Evolutionary conservation across 2,888 invertebrate genomes (phyloP), one percentile per base, ranked within the genome.

Genomic region (Drosophila borborema): DNA sequence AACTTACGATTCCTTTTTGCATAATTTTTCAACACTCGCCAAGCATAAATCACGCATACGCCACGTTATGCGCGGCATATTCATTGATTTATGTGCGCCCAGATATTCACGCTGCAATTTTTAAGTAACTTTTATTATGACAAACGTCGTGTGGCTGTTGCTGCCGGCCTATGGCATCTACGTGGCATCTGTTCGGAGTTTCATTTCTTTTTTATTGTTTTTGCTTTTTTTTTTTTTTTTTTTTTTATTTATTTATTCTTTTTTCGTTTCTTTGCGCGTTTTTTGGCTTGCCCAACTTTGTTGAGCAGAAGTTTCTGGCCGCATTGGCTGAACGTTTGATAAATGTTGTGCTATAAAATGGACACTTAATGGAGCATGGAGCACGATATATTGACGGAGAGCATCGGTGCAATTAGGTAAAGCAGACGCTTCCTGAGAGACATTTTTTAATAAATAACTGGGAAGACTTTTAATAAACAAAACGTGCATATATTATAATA

Each of bases 41-140:
- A 41, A 31, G 48, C 36, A 79, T 70, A 79, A 75, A 79, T 80
- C 69, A 79, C 72, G 70, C 48, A 80, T 72, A 80, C 79, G 73
- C 67, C 66, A 45, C 46, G 65, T 66, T 63, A 18, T 53, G 51
- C 65, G 55, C 48, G 56, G 59, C 64, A 51, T 65, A 74, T 64
- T 53, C 68, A 86, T 82, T 85, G 86, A 85, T 85, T 88, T 85
- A 82, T 88, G 83, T 64, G 46, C 74, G 68, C 59, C 48, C 45
- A 75, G 82, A 85, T 85, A 82, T 80, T 67, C 61, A 55, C 62
- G 61, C 67, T 73, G 63, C 82, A 76, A 73, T 74, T 87, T 85
- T 87, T 78, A 85, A 85, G 81, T 82, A 85, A 85, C 80, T 77
- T 85, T 85, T 85, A 85, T 85, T 87, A 85, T 87, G 88, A 87